Conservation (phyloP, 1,140 invertebrate genomes). For the Seison nebaliae region DNA sequence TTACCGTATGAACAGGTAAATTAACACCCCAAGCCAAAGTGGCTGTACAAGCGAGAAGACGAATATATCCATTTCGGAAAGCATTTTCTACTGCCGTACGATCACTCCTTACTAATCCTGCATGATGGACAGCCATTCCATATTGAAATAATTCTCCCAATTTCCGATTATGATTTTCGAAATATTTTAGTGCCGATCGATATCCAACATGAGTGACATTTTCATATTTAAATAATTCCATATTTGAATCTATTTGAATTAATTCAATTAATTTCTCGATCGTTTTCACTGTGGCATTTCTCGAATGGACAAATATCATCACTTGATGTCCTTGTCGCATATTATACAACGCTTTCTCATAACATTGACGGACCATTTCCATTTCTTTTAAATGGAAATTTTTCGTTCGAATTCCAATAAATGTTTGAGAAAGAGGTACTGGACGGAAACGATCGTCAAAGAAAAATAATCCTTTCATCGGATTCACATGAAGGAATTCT, state of each 20-base stretch:
- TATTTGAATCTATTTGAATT: conserved; percentile 23
- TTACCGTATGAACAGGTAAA: conserved; percentile 79
- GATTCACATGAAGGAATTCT: conserved; percentile 69
- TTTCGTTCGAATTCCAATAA: conserved; percentile 41
- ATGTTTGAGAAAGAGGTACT: conserved; percentile 57
- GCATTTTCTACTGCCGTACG: conserved; percentile 34
- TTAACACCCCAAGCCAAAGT: conserved; percentile 98
- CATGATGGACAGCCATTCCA: conserved; percentile 83
- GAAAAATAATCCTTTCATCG: conserved; percentile 67
- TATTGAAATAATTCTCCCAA: conserved; percentile 41
- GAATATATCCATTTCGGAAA: conserved; percentile 49
- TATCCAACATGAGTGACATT: conserved; percentile 18
- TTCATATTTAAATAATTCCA: conserved; percentile 22
- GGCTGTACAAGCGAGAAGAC: conserved; percentile 78
- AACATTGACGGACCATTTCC: conserved; percentile 72
- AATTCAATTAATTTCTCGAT: conserved; percentile 36
- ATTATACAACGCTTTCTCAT: conserved; percentile 62
- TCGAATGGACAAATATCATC: conserved; percentile 93
- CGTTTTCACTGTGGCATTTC: conserved; percentile 69
- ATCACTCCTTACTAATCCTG: conserved; percentile 62
- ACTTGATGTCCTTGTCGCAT: conserved; percentile 69
- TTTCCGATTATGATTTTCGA: conserved; percentile 33
- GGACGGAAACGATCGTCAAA: conserved; percentile 86
- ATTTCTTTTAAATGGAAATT: conserved; percentile 46
- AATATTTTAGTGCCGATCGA: conserved; percentile 33